These are phyloP conservation scores for Eremobia ochroleuca DNA, from an alignment of 2,888 invertebrate genomes.

Conservation along the genomic window DNA sequence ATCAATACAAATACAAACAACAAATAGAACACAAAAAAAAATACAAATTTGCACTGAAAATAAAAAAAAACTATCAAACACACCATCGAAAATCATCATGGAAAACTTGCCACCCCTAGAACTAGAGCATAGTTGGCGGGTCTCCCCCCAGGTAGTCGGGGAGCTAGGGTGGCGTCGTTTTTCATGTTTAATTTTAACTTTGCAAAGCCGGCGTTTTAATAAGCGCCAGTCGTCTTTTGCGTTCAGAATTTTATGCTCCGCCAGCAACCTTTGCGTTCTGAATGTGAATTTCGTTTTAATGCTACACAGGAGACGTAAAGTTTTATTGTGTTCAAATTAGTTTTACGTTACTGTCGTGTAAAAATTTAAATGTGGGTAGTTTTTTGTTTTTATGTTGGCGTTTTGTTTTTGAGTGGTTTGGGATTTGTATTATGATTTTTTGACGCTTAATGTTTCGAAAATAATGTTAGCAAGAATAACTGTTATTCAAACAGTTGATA, in stretches of 20 bases:
- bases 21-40: too few relatives aligned
- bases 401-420: constrained; percentile 22
- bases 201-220: constrained; percentile 90
- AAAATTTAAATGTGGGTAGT: constrained; percentile 53
- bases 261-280: constrained; percentile 83
- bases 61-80: too few relatives aligned
- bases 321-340: constrained; percentile 88
- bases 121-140: constrained; percentile 79
- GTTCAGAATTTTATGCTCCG: constrained; percentile 84
- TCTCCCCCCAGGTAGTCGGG: constrained; percentile 72
- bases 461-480: neutral
- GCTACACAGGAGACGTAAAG: constrained; percentile 83
- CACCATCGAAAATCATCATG: neutral
- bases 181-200: constrained; percentile 91
- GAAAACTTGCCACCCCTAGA: constrained; percentile 68
- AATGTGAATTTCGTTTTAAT: constrained; percentile 84
- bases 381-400: constrained; percentile 25
- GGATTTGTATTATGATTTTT: neutral
- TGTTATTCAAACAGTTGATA: too few relatives aligned
- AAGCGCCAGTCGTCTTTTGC: constrained; percentile 87
- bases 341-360: constrained; percentile 72
- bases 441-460: neutral
- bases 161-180: constrained; percentile 80
- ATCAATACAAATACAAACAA: too few relatives aligned
- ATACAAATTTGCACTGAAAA: too few relatives aligned